Conservation (phyloP, 1,140 invertebrate species). For the Oedothorax gibbosus region DNA sequence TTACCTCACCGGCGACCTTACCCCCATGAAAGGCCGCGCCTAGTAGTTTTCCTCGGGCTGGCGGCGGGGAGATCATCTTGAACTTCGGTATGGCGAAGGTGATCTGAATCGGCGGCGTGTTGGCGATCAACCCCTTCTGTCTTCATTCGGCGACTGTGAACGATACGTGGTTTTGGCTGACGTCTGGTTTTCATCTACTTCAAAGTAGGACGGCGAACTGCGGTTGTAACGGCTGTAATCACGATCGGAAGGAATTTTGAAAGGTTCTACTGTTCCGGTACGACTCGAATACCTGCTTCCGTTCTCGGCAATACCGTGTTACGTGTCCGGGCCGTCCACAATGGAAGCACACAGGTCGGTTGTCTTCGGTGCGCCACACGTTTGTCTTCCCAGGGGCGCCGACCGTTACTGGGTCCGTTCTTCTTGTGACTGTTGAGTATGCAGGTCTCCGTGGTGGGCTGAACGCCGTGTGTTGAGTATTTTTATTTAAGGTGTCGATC, state of each 20-base stretch:
- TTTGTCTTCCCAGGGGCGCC: not conserved
- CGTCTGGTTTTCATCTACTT: not conserved
- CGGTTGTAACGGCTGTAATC: not conserved
- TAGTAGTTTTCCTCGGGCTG: not conserved
- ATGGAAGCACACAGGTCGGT: not conserved
- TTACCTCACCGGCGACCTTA: not conserved
- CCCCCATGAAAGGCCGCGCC: not conserved
- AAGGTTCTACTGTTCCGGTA: not conserved
- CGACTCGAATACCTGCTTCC: not conserved
- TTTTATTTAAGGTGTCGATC: too few relatives aligned
- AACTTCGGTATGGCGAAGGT: not conserved
- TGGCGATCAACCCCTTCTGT: not conserved
- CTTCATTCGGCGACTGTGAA: not conserved
- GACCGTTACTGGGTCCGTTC: not conserved
- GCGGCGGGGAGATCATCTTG: not conserved
- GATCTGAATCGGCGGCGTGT: not conserved
- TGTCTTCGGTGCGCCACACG: not conserved
- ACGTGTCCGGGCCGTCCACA: constrained; percentile 20
- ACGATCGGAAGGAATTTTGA: too few relatives aligned
- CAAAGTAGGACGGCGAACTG: not conserved
- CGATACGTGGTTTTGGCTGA: too few relatives aligned
- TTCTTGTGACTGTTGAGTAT: not conserved
- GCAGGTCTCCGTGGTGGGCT: not conserved
- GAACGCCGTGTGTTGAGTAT: too few relatives aligned
- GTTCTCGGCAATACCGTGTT: not conserved